These are phyloP conservation scores for Hydrozoanthus gracilis DNA, from an alignment of 92 coral and sea anemone species.

Conservation along the genomic window DNA sequence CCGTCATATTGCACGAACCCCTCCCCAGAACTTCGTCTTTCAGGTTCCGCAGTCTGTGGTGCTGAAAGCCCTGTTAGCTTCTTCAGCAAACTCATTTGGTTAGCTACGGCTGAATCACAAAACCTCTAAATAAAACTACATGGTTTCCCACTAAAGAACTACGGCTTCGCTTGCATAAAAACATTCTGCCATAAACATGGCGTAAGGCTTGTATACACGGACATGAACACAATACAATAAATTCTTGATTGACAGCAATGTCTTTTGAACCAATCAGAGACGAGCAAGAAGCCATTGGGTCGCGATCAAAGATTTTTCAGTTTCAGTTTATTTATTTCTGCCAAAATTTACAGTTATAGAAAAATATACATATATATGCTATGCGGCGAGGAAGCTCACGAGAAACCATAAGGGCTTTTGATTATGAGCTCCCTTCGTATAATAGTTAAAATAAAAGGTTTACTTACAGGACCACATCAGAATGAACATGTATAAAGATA, in stretches of 20 bases:
- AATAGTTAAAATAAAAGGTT: too few species aligned
- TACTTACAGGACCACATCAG: too few species aligned
- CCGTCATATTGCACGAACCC: conserved; percentile 45
- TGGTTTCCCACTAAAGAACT: conserved; percentile 1
- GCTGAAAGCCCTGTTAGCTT: conserved; percentile 77
- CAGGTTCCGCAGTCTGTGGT: conserved; percentile 60
- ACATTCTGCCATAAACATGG: conserved; percentile 36
- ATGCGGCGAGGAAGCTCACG: too few species aligned
- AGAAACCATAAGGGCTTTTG: too few species aligned
- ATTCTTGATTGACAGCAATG: conserved; percentile 26
- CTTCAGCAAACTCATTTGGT: conserved; percentile 79
- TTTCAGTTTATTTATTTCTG: too few species aligned
- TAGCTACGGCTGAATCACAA: conserved; percentile 1
- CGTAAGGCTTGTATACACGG: conserved; percentile 9
- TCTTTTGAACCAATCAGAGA: conserved; percentile 6
- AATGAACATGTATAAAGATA: too few species aligned
- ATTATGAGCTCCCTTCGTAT: too few species aligned
- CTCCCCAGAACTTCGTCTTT: conserved; percentile 61
- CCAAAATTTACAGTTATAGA: too few species aligned
- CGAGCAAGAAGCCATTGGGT: neutral
- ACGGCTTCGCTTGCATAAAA: neutral
- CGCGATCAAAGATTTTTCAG: neutral
- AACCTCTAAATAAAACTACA: neutral
- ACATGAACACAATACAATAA: neutral
- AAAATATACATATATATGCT: too few species aligned